phyloP scores from a whole-genome alignment of 1,140 invertebrate species.

The Zophobas atratus region DNA sequence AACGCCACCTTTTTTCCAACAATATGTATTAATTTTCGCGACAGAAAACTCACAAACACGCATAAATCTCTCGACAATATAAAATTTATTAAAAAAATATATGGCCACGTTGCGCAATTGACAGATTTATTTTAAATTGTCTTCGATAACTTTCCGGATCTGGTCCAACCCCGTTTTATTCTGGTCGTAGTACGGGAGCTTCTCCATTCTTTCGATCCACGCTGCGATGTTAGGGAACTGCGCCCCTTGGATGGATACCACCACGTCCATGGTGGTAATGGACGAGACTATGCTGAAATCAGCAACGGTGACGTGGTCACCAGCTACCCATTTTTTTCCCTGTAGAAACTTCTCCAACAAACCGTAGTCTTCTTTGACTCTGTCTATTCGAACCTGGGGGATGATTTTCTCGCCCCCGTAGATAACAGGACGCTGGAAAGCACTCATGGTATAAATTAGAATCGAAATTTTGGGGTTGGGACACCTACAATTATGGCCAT shows the following conservation, averaged over 20 bases:
- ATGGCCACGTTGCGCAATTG: neutral
- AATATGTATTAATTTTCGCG: too few species aligned
- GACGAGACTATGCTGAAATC: constrained; percentile 57
- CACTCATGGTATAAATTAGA: neutral
- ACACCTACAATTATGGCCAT: constrained; percentile 26
- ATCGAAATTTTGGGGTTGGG: neutral
- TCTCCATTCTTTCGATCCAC: constrained; percentile 52
- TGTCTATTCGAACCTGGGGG: constrained; percentile 20
- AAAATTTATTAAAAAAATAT: constrained; percentile 13
- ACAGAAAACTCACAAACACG: too few species aligned
- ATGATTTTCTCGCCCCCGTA: constrained; percentile 46
- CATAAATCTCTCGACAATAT: neutral
- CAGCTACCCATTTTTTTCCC: constrained; percentile 52
- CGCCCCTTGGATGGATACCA: constrained; percentile 47
- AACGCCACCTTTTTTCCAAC: too few species aligned
- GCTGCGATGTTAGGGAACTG: constrained; percentile 52
- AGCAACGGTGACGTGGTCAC: constrained; percentile 55
- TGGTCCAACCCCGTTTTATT: constrained; percentile 21
- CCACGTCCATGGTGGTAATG: constrained; percentile 32
- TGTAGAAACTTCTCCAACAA: constrained; percentile 56
- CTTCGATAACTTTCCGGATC: neutral
- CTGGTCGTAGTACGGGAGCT: constrained; percentile 44
- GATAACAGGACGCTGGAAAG: constrained; percentile 53
- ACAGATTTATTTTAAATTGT: constrained; percentile 21
- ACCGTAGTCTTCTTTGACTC: constrained; percentile 46